phyloP scores from a whole-genome alignment of 1,140 invertebrate species.

The Leucophenga varia region DNA sequence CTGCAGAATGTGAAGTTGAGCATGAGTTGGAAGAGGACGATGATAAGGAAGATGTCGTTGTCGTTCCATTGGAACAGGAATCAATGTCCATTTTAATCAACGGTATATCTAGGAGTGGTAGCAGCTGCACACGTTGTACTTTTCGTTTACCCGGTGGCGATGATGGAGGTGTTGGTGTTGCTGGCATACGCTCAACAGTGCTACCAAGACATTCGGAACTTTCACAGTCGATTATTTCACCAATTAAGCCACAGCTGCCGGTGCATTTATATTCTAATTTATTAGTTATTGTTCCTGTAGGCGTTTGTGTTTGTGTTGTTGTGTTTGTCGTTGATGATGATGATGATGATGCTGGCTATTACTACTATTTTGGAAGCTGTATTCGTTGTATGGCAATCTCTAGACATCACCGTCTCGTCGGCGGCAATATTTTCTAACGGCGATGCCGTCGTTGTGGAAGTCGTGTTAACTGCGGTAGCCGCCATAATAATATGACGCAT shows the following conservation, averaged over 20 bases:
- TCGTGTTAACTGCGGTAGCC: too few relatives aligned
- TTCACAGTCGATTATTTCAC: too few relatives aligned
- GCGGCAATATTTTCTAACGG: too few relatives aligned
- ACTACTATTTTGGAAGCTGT: too few relatives aligned
- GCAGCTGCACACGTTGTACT: neutral
- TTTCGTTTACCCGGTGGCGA: slow-evolving; percentile 9
- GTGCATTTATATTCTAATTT: slow-evolving; percentile 8
- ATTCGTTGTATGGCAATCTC: too few relatives aligned
- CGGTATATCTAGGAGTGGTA: neutral
- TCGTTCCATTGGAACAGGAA: too few relatives aligned
- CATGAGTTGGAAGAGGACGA: slow-evolving; percentile 2
- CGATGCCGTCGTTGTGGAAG: too few relatives aligned
- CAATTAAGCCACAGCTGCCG: neutral
- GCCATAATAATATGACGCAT: too few relatives aligned
- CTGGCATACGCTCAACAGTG: slow-evolving; percentile 41
- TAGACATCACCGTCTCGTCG: too few relatives aligned
- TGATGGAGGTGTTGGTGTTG: slow-evolving; percentile 40
- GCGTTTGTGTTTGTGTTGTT: slow-evolving; percentile 15
- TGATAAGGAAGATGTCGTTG: neutral
- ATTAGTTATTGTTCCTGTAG: neutral
- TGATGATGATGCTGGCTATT: too few relatives aligned
- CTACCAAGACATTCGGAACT: slow-evolving; percentile 32
- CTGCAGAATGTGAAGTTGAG: slow-evolving; percentile 13
- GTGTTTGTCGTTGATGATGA: too few relatives aligned
- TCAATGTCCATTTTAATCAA: too few relatives aligned